Base-by-base conservation (phyloP, 2,888 invertebrate genomes). In the Spisula subtruncata region DNA sequence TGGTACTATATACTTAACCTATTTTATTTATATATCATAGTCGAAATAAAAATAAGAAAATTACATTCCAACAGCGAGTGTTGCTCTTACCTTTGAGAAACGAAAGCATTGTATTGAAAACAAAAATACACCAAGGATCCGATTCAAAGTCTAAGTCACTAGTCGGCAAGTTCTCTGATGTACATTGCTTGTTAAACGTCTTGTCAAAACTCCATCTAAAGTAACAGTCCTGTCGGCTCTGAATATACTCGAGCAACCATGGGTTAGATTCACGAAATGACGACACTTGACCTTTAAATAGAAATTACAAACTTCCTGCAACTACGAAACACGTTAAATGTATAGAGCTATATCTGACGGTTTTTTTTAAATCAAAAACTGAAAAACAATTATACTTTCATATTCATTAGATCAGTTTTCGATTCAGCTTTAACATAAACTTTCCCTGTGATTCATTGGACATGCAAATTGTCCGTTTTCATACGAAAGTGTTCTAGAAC, bases 171-270 rank as follows among this genome's bases (percentile, higher is more conserved):
- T n/a, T 66, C 14, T 54, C 41, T 1, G 48, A 16, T 4, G 85
- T 46, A 41, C 91, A 91, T 18, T 32, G 79, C 4, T 71, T 51
- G 14, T 14, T 20, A n/a, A 56, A 83, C 1, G 20, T 82, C 83
- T 91, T 91, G 75, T 91, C 83, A 71, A 83, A 91, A 54, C 89
- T 89, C 82, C 81, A 85, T 18, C 75, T 75, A 48, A 82, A 87
- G 66, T 83, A 89, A 29, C 91, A 91, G 71, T 87, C 56, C 41
- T 86, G 83, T 51, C 83, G n/a, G 5, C 54, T 81, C 54, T 89
- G 82, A 41, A 87, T 56, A 18, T 90, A 90, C 41, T 90, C 87
- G 20, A 85, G 79, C 18, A 90, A 71, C 87, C 87, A 85, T 46
- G 81, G 81, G 20, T 90, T 51, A 32, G 80, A 32, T 25, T 75